Evolutionary conservation across 2,797 vertebrate genomes (phyloP), one percentile per base, ranked within the genome.

Genomic region (Columba guinea): DNA sequence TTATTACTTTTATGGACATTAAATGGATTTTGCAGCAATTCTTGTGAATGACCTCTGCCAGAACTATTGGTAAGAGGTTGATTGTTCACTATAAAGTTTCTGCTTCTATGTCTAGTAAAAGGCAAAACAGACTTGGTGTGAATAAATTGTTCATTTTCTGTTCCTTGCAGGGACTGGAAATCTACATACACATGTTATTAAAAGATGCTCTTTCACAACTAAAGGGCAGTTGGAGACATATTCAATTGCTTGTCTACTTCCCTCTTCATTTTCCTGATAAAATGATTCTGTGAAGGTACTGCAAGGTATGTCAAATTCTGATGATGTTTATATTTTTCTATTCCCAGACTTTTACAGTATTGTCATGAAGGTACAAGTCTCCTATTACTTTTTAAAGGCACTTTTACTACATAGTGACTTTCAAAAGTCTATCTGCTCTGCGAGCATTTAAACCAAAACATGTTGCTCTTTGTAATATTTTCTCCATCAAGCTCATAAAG

Each of bases 1-100:
- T 65, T 80, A 90, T 80, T 30, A 80, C 13, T 95, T 92, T 80
- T 88, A 56, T 83, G 62, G 55, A 87, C 65, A 69, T 75, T 84
- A 74, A 79, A 90, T 55, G 30, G 26, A 22, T 67, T 94, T 96
- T 93, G 73, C 41, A 81, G 51, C 39, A 92, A 62, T 89, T 74
- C 65, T 63, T 81, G 63, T 90, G 56, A 46, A 51, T 70, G 85
- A 94, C 78, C 35, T 95, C 74, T 81, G 34, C 27, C 49, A 80
- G 41, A 48, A 59, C 34, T 85, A 41, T 52, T 82, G 26, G 15
- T 34, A 82, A 93, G 41, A 69, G 7, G 26, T 8, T 84, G 74
- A 89, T 75, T 90, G 22, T 5, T 76, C 55, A 23, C 81, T 35
- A 7, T 5, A 74, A 63, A 51, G 8, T 71, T 76, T 91, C 49